Evolutionary conservation across 1,140 invertebrate species (phyloP), one percentile per base, ranked within the genome.

Genomic region (Pectinophora gossypiella): DNA sequence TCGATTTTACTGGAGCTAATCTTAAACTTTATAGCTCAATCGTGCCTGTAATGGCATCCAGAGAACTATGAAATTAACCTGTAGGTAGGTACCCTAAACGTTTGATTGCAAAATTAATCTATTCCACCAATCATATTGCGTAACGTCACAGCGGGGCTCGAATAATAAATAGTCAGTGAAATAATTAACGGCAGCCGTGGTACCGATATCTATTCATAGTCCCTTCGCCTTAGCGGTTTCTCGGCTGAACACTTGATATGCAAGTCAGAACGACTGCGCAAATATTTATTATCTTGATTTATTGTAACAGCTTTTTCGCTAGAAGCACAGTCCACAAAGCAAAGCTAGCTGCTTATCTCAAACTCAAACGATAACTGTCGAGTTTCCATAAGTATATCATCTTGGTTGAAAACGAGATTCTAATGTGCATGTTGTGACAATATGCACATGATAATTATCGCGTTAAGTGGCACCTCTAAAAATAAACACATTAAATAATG

Each of bases 1-100:
- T 42, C 42, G 46, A 58, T 53, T 49, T 38, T 15, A 23, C 38
- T 43, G 9, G 9, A 22, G 18, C 19, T 40, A 22, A 48, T 13
- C 20, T 16, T 59, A 53, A 57, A 54, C 45, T 38, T 51, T 54
- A 53, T 42, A 54, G 48, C 51, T 59, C 48, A 47, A 59, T 59
- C 56, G 48, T 50, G 48, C 40, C 19, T 45, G 35, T 52, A 52
- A 45, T 44, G 19, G 32, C 38, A 21, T 13, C 36, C n/a, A 40
- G 9, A 32, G n/a, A 32, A 12, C 15, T 52, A 38, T 32, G 35
- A 47, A 27, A 50, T 56, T 56, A 55, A 45, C 36, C 22, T 52
- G 27, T 52, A 45, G 2, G 36, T 38, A 38, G 35, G 35, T 40
- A 40, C 3, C 36, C 16, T 40, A 40, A 40, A 18, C 36, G 1